Base-by-base conservation (phyloP, 37 sponge, comb jelly and placozoan genomes). In the Dysidea cf. avara region DNA sequence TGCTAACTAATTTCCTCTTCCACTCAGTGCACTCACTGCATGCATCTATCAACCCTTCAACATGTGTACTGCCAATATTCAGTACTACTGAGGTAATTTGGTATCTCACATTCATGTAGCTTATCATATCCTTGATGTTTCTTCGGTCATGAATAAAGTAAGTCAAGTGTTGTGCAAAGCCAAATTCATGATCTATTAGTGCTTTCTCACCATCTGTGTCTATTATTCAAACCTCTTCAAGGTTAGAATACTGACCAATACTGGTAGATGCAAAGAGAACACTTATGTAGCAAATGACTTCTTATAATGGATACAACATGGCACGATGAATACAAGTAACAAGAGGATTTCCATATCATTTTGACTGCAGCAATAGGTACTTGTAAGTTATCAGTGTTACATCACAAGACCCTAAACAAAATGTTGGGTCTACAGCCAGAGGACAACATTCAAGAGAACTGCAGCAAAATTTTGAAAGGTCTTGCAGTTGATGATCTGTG, bases 241-340 rank as follows among this genome's bases (percentile, higher is more conserved):
- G 71, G 2, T 83, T 25, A 29, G 53, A 29, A 61, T 67, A 70
- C 46, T 53, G 66, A 16, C 84, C 84, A 83, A 83, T 54, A 20
- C 75, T 0, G 12, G 77, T 72, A 18, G 84, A 83, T 22, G 84
- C 84, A 61, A 83, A 83, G n/a, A n/a, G 32, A 76, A 83, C 40
- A 83, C 29, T 55, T 76, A 83, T 26, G 84, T 76, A 1, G 64
- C 28, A 47, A 83, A 83, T 13, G 76, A 46, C 24, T 76, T 76
- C 53, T 55, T 53, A 39, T 63, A 49, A 65, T 76, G 65, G 16
- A 76, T 40, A 55, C 55, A 56, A 54, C 20, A 48, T 51, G 76
- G 65, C 2, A 64, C 65, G 18, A 76, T 14, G 22, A 76, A 48
- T 29, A 83, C 55, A n/a, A n/a, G n/a, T n/a, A n/a, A n/a, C n/a